Evolutionary conservation across 2,888 invertebrate genomes (phyloP).

Genomic region (Calameuta pallipes): DNA sequence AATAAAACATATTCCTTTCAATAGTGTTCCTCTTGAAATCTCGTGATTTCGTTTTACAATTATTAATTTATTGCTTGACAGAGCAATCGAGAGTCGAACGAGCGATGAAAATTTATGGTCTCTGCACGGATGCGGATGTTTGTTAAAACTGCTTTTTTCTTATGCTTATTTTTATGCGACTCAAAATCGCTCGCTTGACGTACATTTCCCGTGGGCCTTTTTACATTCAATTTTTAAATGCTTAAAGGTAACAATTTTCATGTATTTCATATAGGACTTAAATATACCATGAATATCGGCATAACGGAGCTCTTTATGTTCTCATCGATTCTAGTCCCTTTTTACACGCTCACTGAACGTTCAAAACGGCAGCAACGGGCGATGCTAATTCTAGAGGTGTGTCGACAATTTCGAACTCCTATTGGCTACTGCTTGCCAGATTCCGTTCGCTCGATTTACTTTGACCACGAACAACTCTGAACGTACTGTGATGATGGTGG

Average conservation of each 20-base stretch:
- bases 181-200: not conserved
- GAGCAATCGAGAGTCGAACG: not conserved
- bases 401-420: not conserved
- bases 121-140: not conserved
- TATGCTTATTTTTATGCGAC: not conserved
- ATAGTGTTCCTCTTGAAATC: not conserved
- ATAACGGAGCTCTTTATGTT: not conserved
- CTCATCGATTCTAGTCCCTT: not conserved
- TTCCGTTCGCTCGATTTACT: not conserved
- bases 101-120: not conserved
- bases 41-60: not conserved
- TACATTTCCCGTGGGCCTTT: not conserved
- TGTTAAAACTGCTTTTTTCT: not conserved
- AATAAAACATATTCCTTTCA: not conserved
- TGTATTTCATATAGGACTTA: not conserved
- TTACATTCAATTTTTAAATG: too few relatives aligned
- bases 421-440: not conserved
- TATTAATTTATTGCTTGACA: not conserved
- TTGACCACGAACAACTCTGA: not conserved
- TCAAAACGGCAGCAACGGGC: not conserved
- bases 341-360: not conserved
- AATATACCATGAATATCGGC: not conserved
- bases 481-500: not conserved
- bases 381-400: not conserved
- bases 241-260: too few relatives aligned